phyloP scores from a whole-genome alignment of 2,888 invertebrate genomes.

The Drosophila nr. perissopoda region DNA sequence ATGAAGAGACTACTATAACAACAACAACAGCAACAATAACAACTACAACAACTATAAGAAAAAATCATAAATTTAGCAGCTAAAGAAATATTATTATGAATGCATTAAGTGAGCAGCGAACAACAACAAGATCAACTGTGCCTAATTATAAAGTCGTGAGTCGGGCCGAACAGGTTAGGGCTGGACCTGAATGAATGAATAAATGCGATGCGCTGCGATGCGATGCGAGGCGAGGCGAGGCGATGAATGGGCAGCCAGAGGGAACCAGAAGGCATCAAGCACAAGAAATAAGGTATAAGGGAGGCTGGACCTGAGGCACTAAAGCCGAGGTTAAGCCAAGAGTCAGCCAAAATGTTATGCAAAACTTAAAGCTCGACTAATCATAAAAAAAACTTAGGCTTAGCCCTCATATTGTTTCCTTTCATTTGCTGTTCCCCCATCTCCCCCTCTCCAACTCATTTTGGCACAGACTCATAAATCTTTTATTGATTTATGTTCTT shows the following conservation, averaged over 20 bases:
- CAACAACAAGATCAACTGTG: constrained; percentile 57
- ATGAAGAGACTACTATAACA: constrained; percentile 49
- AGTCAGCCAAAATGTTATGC: constrained; percentile 69
- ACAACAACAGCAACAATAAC: not conserved
- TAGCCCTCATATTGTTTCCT: constrained; percentile 40
- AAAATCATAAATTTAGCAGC: constrained; percentile 79
- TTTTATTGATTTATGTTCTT: constrained; percentile 75
- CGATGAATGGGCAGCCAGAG: constrained; percentile 56
- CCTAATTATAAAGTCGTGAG: constrained; percentile 82
- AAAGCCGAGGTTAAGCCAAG: constrained; percentile 7
- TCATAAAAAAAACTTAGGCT: constrained; percentile 75
- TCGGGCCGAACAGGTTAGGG: constrained; percentile 72
- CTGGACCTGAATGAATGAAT: constrained; percentile 65
- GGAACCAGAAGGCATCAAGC: constrained; percentile 8
- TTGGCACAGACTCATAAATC: constrained; percentile 74
- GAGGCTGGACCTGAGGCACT: constrained; percentile 4
- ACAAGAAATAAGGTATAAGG: not conserved
- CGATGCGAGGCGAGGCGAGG: not conserved
- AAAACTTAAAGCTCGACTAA: constrained; percentile 69
- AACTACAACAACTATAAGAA: constrained; percentile 19
- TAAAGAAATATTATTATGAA: constrained; percentile 83
- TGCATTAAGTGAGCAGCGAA: constrained; percentile 80
- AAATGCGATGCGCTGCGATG: not conserved
- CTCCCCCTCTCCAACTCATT: not conserved
- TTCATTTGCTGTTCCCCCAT: not conserved